Evolutionary conservation across 2,797 vertebrate genomes (phyloP), one percentile per base, ranked within the genome.

Genomic region (Xiphophorus birchmanni): DNA sequence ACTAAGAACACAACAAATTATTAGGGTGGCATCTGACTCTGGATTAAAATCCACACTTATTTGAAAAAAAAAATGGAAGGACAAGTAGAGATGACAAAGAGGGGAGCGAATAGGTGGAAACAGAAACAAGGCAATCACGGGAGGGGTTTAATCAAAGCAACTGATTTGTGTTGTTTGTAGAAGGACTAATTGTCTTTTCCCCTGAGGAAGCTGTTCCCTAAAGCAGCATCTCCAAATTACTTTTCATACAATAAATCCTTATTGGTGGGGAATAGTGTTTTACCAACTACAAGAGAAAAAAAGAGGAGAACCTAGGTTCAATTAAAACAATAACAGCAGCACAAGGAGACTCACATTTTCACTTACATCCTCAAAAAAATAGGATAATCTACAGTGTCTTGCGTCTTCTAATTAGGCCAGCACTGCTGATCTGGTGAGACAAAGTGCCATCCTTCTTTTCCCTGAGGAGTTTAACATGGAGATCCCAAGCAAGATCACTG

Each of bases 151-250:
- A 96, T 96, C 96, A 96, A 95, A 94, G 90, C 88, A 90, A 92
- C 94, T 95, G 92, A 95, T 94, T 89, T 92, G 82, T 94, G 92
- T 92, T 94, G 94, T 96, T 95, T 95, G 92, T 93, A 94, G 92
- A 94, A 94, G 94, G 93, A 95, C 93, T 96, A 96, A 96, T 95
- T 95, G 94, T 94, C 90, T 94, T 93, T 93, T 88, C 92, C 93
- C 94, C 92, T 93, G 91, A 94, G 92, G 91, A 93, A 90, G 89
- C 90, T 84, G 88, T 93, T 93, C 94, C 91, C 91, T 93, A 87
- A 84, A 93, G 92, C 91, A 90, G 86, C 82, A 81, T 90, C 81
- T 91, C 89, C 86, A 93, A 93, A 94, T 95, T 95, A 91, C 91
- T 90, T 91, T 91, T 90, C 85, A 94, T 89, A 92, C 85, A 52